These are phyloP conservation scores for Choristoneura rosaceana DNA, from an alignment of 2,888 invertebrate species.

Conservation along the genomic window DNA sequence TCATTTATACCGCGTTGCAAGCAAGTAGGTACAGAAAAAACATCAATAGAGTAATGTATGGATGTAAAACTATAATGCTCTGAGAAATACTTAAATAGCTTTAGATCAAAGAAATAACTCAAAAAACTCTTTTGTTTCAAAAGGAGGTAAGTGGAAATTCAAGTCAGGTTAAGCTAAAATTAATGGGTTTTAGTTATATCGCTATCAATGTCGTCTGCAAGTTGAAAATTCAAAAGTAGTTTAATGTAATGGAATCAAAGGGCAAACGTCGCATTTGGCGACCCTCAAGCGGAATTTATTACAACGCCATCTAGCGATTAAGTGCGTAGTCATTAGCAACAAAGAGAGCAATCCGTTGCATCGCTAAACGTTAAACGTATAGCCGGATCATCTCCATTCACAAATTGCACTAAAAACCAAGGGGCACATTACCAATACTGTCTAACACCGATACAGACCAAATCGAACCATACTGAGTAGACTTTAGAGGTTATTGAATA, in stretches of 20 bases:
- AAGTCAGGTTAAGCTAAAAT: too few relatives aligned
- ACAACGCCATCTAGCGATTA: conserved; percentile 21
- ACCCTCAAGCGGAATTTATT: neutral
- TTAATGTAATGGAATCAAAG: neutral
- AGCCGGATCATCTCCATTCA: conserved; percentile 72
- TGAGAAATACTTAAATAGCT: too few relatives aligned
- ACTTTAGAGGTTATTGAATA: neutral
- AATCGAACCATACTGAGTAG: conserved; percentile 12
- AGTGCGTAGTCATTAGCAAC: conserved; percentile 31
- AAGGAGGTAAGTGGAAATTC: too few relatives aligned
- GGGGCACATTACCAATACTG: conserved; percentile 16
- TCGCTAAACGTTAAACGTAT: conserved; percentile 69
- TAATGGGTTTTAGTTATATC: too few relatives aligned
- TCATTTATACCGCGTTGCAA: too few relatives aligned
- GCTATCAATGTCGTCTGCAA: too few relatives aligned
- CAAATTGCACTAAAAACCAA: conserved; percentile 80
- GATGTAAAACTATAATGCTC: too few relatives aligned
- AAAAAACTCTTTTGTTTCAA: too few relatives aligned
- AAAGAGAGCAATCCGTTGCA: conserved; percentile 57
- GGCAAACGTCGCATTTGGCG: neutral
- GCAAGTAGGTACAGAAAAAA: too few relatives aligned
- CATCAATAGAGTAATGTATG: too few relatives aligned
- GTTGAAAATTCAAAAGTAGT: too few relatives aligned
- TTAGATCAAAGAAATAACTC: too few relatives aligned
- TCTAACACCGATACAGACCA: neutral